phyloP scores from a whole-genome alignment of 1,140 invertebrate genomes.

The Asbolus verrucosus region DNA sequence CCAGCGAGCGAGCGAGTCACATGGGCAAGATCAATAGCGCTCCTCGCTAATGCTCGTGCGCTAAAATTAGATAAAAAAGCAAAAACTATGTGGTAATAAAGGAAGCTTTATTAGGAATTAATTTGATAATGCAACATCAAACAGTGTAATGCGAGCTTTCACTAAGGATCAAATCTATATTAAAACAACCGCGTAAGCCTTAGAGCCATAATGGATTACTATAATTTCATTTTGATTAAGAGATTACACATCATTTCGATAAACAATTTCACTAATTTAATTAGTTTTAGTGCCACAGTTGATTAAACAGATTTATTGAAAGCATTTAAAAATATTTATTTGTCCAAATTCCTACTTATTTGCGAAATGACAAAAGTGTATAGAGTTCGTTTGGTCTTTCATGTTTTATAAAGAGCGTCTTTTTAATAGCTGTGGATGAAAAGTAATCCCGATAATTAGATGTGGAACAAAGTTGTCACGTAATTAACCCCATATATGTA shows the following conservation, averaged over 20 bases:
- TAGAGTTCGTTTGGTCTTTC: too few relatives aligned
- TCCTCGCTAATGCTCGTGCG: too few relatives aligned
- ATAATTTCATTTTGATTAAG: constrained; percentile 29
- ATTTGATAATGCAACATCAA: constrained; percentile 50
- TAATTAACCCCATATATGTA: constrained; percentile 4
- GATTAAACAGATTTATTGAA: too few relatives aligned
- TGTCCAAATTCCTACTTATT: too few relatives aligned
- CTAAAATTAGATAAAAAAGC: neutral
- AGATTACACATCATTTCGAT: constrained; percentile 13
- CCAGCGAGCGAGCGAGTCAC: too few relatives aligned
- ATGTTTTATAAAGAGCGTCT: too few relatives aligned
- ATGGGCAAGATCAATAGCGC: too few relatives aligned
- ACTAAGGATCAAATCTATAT: constrained; percentile 35
- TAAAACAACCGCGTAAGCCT: constrained; percentile 37
- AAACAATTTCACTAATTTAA: neutral
- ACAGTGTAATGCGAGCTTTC: constrained; percentile 44
- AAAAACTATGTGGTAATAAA: too few relatives aligned
- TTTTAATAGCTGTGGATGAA: neutral
- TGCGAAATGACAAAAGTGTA: too few relatives aligned
- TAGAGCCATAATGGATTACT: constrained; percentile 35
- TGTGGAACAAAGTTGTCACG: constrained; percentile 1
- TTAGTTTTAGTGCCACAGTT: too few relatives aligned
- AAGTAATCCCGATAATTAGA: constrained; percentile 32
- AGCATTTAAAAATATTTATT: too few relatives aligned
- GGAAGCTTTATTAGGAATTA: constrained; percentile 31